Base-by-base conservation (phyloP, 2,888 invertebrate species). In the Ormyrus thymus region DNA sequence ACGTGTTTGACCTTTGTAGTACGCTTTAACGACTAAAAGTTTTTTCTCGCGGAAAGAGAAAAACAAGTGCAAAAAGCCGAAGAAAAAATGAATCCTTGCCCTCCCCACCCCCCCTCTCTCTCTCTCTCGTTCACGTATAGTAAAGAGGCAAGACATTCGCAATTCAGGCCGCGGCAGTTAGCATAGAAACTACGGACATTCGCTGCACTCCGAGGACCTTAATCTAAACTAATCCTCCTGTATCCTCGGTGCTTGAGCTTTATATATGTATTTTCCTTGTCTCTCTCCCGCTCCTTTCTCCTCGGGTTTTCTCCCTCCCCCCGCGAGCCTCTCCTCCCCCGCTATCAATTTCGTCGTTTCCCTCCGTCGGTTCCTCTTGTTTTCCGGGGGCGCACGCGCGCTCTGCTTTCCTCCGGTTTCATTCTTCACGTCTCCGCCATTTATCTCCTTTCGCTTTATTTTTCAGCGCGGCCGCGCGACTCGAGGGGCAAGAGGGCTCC, bases 211-310 rank as follows among this genome's bases (percentile, higher is more conserved):
- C 62, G 76, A 82, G 81, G 83, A 83, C 85, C 84, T 85, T 88
- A 87, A 88, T 88, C 87, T 87, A 86, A 86, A 86, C 86, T 87
- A 87, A 88, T 88, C 86, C 81, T 46, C 51, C 66, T 83, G 84
- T 87, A 87, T 87, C 86, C 86, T 85, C 83, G 77, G 78, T 84
- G 61, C 76, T 71, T 65, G 75, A 77, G 78, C 79, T 78, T 64
- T 81, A 66, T 81, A 70, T 80, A 62, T 70, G 50, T 72, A 62
- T 66, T 48, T 59, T n/a, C 45, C 61, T 43, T 62, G 5, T 66
- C 29, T n/a, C n/a, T 29, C 9, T 13, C 46, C 7, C 43, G 10
- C 46, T 53, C 48, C 29, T 76, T 70, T 65, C 64, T 58, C 62
- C 29, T 61, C 48, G 13, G 6, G 50, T 75, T 66, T 46, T 68